Base-by-base conservation (phyloP, 1,140 invertebrate species). In the Drosophila equinoxialis region DNA sequence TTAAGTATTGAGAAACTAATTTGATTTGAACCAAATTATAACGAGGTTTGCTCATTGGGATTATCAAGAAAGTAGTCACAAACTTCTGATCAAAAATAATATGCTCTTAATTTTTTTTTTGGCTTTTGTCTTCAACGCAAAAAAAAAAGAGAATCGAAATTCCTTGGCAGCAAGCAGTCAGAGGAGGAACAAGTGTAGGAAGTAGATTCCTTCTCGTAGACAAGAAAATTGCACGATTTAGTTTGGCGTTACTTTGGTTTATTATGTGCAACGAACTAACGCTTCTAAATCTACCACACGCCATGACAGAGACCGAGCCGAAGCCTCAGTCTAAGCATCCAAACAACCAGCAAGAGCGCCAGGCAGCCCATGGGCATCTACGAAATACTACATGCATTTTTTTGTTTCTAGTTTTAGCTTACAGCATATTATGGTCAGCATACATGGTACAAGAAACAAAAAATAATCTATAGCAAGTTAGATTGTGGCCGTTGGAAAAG, bases 171-270 rank as follows among this genome's bases (percentile, higher is more conserved):
- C 30, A 14, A 14, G 33, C 57, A 37, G 57, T 59, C 33, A 59
- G 57, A 59, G 57, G 57, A 59, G 57, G 57, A 59, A 59, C 57
- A 59, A 59, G 57, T 59, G 57, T 59, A 59, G 57, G 57, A 59
- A 59, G 57, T 59, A 59, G 57, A 59, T 59, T 59, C 57, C 57
- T 37, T 59, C 33, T 35, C 35, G 57, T 59, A 59, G 57, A 59
- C 57, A 59, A 59, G 57, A 59, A 59, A 59, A 59, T 59, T 59
- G 57, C 57, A 59, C 57, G 57, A 59, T 59, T 59, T 59, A 59
- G 57, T 59, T 59, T 59, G 57, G 57, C 57, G 57, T 59, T 59
- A 59, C 57, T 59, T 59, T 59, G 57, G 57, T 59, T 59, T 59
- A 59, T 59, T 59, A 59, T 59, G 57, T 59, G 57, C 57, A 59